A percentile compares a stretch with the other conserved stretches of the same genome.
Conservation (phyloP, 1,140 invertebrate genomes). For the Phthorimaea operculella region DNA sequence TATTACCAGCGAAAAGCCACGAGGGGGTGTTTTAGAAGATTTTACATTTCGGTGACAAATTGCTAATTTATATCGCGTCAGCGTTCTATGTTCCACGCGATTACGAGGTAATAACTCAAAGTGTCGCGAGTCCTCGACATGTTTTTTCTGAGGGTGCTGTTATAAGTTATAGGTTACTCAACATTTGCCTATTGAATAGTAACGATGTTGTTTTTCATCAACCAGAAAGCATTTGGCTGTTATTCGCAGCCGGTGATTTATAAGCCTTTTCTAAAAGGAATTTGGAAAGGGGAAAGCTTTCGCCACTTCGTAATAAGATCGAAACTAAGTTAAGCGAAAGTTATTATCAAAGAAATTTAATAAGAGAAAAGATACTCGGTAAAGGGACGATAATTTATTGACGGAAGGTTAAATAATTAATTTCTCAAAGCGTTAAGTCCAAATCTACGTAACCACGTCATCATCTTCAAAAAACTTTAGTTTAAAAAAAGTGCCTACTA, state of each 20-base stretch:
- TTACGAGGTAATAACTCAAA: neutral
- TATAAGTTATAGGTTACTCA: slow-evolving; percentile 8
- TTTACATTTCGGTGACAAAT: neutral
- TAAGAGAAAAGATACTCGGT: too few relatives aligned
- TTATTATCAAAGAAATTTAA: slow-evolving; percentile 4
- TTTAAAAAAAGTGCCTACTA: too few relatives aligned
- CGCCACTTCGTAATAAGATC: slow-evolving; percentile 13
- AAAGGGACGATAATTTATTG: too few relatives aligned
- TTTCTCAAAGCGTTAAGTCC: too few relatives aligned
- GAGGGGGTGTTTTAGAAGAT: neutral
- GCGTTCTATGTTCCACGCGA: neutral
- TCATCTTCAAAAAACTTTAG: too few relatives aligned
- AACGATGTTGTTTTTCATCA: slow-evolving; percentile 34
- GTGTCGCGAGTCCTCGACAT: neutral
- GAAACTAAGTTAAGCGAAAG: slow-evolving; percentile 9
- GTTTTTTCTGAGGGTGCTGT: neutral
- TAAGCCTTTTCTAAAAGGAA: slow-evolving; percentile 17
- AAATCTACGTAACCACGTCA: too few relatives aligned
- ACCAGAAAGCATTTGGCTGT: slow-evolving; percentile 10
- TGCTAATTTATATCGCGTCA: neutral
- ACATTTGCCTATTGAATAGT: slow-evolving; percentile 13
- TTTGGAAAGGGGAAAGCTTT: slow-evolving; percentile 7
- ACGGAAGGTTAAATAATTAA: too few relatives aligned
- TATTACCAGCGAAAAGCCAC: neutral
- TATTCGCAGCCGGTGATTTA: slow-evolving; percentile 27